Conservation (phyloP, 2,113 vertebrate species). For the Coryphaenoides rupestris region DNA sequence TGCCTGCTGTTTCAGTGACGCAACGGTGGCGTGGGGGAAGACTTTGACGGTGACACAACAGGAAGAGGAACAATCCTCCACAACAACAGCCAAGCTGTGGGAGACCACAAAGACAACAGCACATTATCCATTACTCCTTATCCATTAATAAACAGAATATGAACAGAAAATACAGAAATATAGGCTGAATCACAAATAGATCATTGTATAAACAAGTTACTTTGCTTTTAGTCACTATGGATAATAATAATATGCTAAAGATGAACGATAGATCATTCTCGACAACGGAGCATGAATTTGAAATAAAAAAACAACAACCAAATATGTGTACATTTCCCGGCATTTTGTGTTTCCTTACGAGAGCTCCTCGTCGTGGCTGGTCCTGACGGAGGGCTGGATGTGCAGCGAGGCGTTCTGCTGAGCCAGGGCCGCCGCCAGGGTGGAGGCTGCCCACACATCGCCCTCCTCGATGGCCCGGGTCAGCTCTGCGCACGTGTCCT, state of each 20-base stretch:
- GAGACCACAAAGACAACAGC: background rate
- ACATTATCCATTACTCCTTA: no score
- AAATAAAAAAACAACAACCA: background rate
- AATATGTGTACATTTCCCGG: no score
- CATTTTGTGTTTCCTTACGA: slow-evolving; percentile 74
- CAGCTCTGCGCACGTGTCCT: slow-evolving; percentile 76
- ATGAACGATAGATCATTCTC: no score
- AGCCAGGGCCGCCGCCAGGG: slow-evolving; percentile 73
- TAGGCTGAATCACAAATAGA: background rate
- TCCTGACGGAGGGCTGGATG: slow-evolving; percentile 67
- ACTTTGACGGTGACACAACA: slow-evolving; percentile 81
- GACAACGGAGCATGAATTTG: no score
- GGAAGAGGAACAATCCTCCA: slow-evolving; percentile 84
- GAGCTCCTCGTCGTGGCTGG: slow-evolving; percentile 75
- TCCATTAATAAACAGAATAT: background rate
- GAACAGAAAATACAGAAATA: background rate
- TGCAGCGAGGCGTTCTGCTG: slow-evolving; percentile 67
- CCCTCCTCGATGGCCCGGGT: slow-evolving; percentile 78
- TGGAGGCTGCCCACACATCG: slow-evolving; percentile 72
- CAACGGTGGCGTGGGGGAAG: slow-evolving; percentile 73
- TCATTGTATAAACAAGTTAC: no score
- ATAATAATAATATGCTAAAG: no score
- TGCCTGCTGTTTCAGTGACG: slow-evolving; percentile 85
- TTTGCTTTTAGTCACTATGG: no score
- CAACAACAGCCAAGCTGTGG: slow-evolving; percentile 78